phyloP scores from a whole-genome alignment of 2,797 vertebrate species.

The Falco biarmicus region DNA sequence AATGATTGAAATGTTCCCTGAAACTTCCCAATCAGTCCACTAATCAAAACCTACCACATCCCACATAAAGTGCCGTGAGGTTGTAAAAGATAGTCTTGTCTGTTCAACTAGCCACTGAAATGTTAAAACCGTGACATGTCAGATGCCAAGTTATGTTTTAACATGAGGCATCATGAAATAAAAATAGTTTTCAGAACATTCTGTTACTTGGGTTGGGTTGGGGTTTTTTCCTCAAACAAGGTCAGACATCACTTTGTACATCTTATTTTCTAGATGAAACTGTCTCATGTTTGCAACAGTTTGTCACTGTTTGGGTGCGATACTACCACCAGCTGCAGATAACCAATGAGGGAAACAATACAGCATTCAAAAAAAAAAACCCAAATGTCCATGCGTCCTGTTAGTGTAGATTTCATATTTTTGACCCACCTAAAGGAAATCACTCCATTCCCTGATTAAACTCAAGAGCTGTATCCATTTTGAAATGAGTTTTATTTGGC shows the following conservation, averaged over 20 bases:
- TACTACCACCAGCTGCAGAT: neutral
- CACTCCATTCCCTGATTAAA: neutral
- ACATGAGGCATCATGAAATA: neutral
- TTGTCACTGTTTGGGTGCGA: neutral
- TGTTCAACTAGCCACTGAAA: neutral
- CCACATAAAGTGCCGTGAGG: neutral
- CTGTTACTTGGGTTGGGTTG: neutral
- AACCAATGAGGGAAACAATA: neutral
- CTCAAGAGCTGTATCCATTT: neutral
- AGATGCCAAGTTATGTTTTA: neutral
- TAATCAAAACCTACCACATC: neutral
- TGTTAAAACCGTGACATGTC: neutral
- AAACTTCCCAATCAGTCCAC: neutral
- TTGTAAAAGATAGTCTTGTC: neutral
- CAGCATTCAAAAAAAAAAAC: neutral
- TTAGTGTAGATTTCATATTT: neutral
- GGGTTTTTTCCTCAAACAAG: neutral
- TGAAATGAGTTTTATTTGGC: neutral
- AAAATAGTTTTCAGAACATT: neutral
- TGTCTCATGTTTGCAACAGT: neutral
- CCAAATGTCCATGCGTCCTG: fast-evolving
- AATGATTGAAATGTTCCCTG: neutral
- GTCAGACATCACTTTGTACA: neutral
- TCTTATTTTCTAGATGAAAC: neutral
- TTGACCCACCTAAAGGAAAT: neutral